These are phyloP conservation scores for Epirrhoe alternata DNA, from an alignment of 2,888 invertebrate species.

Conservation along the genomic window DNA sequence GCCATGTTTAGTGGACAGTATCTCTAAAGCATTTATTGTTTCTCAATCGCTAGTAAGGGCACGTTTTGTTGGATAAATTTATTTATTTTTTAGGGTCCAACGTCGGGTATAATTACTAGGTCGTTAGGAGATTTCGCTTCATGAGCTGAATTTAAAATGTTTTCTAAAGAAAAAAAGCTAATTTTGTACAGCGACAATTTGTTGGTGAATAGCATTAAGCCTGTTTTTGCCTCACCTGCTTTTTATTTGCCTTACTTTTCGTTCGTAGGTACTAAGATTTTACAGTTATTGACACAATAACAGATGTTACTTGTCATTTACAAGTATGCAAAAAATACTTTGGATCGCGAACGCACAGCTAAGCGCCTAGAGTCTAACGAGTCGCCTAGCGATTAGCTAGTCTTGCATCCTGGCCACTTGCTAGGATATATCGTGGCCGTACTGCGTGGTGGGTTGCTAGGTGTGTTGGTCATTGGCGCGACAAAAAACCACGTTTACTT, in stretches of 20 bases:
- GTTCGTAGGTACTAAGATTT: not conserved
- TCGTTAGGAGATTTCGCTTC: constrained; percentile 56
- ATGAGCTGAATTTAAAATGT: constrained; percentile 51
- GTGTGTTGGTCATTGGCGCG: no score
- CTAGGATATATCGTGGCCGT: no score
- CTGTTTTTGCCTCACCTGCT: constrained; percentile 3
- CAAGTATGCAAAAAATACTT: no score
- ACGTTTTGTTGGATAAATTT: constrained; percentile 57
- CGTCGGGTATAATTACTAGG: constrained; percentile 56
- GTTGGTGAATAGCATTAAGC: constrained; percentile 15
- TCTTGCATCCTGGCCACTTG: no score
- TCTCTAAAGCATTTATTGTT: constrained; percentile 30
- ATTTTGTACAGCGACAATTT: constrained; percentile 26
- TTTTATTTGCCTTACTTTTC: constrained; percentile 5
- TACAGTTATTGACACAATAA: no score
- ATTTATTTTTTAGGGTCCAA: constrained; percentile 53
- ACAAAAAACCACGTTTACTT: no score
- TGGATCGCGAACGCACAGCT: no score
- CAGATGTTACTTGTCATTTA: no score
- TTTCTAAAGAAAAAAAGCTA: constrained; percentile 26
- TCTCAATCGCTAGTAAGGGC: constrained; percentile 47
- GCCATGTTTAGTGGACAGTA: constrained; percentile 6
- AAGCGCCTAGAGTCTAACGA: no score
- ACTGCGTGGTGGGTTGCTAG: no score
- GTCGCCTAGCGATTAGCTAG: no score